Conservation (phyloP, 2,888 invertebrate species). For the Chorisops tibialis region DNA sequence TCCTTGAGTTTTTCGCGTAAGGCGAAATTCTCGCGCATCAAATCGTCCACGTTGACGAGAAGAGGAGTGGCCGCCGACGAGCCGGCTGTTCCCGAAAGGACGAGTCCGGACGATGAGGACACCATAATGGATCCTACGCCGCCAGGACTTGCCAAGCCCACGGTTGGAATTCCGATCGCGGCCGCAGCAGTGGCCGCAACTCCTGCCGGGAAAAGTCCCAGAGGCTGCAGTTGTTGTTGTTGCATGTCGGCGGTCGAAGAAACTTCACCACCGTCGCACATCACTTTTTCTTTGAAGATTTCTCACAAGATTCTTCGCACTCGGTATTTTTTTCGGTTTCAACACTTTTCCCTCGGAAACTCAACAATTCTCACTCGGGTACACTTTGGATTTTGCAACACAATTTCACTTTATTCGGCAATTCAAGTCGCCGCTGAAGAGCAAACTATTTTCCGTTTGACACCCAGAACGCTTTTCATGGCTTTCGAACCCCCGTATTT, state of each 20-base stretch:
- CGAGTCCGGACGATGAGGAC: background rate
- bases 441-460: no score
- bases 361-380: no score
- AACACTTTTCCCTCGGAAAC: no score
- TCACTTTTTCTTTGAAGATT: no score
- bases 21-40: constrained; percentile 46
- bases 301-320: no score
- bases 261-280: no score
- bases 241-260: background rate
- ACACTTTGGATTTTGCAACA: no score
- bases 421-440: no score
- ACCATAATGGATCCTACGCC: constrained; percentile 1
- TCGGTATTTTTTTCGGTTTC: no score
- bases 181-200: background rate
- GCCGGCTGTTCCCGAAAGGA: background rate
- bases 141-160: constrained; percentile 2
- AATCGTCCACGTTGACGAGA: constrained; percentile 41
- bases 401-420: no score
- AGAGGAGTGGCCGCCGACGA: constrained; percentile 8
- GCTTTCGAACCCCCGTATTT: no score
- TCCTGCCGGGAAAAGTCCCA: background rate
- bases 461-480: no score
- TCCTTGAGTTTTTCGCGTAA: constrained; percentile 47
- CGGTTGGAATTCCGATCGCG: background rate
- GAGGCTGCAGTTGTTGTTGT: background rate